Conservation (phyloP, 2,113 vertebrate species). For the Halcyon malimbica region DNA sequence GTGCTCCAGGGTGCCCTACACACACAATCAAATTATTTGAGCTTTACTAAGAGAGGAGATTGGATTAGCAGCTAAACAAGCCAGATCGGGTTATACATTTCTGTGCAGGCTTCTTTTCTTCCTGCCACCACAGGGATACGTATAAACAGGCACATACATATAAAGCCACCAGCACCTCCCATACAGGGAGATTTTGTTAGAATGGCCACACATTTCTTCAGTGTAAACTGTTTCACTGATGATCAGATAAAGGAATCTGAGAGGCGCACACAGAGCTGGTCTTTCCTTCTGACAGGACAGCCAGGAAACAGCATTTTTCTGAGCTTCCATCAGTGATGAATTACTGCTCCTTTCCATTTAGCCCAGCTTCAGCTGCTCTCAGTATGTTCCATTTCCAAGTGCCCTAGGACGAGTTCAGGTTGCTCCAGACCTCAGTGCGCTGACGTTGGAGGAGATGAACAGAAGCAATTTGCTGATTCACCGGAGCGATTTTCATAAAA, state of each 20-base stretch:
- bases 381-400: neutral
- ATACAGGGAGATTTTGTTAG: neutral
- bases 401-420: constrained; percentile 37
- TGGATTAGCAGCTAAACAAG: constrained; percentile 28
- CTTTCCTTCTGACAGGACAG: neutral
- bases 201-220: neutral
- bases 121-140: neutral
- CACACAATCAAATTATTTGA: constrained; percentile 20
- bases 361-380: constrained; percentile 13
- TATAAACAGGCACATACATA: neutral
- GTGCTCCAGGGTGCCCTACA: constrained; percentile 3
- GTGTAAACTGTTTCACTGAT: neutral
- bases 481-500: constrained; percentile 53
- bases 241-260: neutral
- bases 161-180: neutral
- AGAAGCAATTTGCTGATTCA: constrained; percentile 68
- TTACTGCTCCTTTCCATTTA: constrained; percentile 13
- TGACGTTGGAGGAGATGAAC: constrained; percentile 53
- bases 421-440: constrained; percentile 46
- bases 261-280: neutral
- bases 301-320: constrained; percentile 18
- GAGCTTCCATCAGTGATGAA: neutral
- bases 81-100: neutral
- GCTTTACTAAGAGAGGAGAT: constrained; percentile 21
- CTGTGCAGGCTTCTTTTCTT: constrained; percentile 14